Evolutionary conservation across 2,797 vertebrate species (phyloP), one percentile per base, ranked within the genome.

Genomic region (Pogonophryne albipinna): DNA sequence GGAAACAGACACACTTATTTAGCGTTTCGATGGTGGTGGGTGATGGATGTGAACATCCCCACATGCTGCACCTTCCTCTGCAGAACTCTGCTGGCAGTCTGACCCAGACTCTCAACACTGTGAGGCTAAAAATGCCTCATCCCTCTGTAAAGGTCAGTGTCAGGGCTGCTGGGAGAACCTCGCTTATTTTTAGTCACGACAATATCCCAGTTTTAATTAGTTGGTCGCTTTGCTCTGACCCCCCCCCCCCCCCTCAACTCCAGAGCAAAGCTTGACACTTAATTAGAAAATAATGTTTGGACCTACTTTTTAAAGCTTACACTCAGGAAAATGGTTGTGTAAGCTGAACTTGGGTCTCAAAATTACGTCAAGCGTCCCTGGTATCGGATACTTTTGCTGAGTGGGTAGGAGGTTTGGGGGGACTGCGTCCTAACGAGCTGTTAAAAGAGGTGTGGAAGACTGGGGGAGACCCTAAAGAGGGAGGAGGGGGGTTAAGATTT

Each of bases 101-200:
- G 61, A 76, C 50, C 23, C 80, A 31, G 59, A 55, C 76, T 64
- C 63, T 44, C 31, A 6, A 60, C 56, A 47, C 71, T 46, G 31
- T 19, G 73, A 69, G 65, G 83, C 88, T 90, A 86, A 89, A 92
- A 89, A 89, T 86, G 82, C 78, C 83, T 72, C 79, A 4, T 71
- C 72, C 76, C 67, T 78, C 78, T 78, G 67, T 87, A 88, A 91
- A 93, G 91, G 90, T 92, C 88, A 88, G 70, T 66, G 79, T 83
- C 49, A 74, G 87, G 77, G 83, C 78, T 76, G 82, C 52, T 65
- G 84, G 81, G 82, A 82, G 76, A 87, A 76, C 79, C 82, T 79
- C 2, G 15, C 71, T 80, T 93, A 92, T 93, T 90, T 92, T 90
- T 91, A 90, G 91, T 74, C 71, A 7, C 20, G 3, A 45, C 38